phyloP scores from a whole-genome alignment of 2,888 invertebrate genomes.

The Plagodis pulveraria region DNA sequence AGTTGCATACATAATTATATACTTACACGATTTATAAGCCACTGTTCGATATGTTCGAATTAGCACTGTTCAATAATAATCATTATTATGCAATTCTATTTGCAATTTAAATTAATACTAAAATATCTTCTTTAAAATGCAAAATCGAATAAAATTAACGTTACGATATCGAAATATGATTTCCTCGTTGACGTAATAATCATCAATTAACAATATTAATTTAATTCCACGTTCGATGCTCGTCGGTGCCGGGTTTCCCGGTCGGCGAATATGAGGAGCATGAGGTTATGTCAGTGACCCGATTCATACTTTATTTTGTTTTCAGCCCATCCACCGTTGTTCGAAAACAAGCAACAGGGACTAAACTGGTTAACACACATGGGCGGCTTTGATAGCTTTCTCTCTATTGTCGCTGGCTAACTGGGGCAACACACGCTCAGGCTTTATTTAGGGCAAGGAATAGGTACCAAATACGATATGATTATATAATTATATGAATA shows the following conservation, averaged over 20 bases:
- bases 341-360: slow-evolving; percentile 66
- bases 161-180: slow-evolving; percentile 4
- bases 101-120: no score
- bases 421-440: slow-evolving; percentile 51
- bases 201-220: slow-evolving; percentile 16
- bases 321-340: slow-evolving; percentile 51
- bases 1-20: no score
- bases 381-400: slow-evolving; percentile 71
- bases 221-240: slow-evolving; percentile 10
- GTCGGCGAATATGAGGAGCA: slow-evolving; percentile 15
- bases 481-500: no score
- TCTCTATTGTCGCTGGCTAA: slow-evolving; percentile 67
- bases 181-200: slow-evolving; percentile 16
- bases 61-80: no score
- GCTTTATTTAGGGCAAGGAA: slow-evolving; percentile 36
- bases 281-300: slow-evolving; percentile 34
- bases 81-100: no score
- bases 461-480: neutral
- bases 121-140: no score
- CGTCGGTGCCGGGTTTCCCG: slow-evolving; percentile 15
- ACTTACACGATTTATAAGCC: no score
- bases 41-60: no score
- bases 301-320: slow-evolving; percentile 59
- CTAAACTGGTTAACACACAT: slow-evolving; percentile 77
- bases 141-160: neutral